A percentile compares a stretch with the other conserved stretches of the same genome.
These are phyloP conservation scores for Marcusenius ussheri DNA, from an alignment of 2,113 vertebrate species.

Conservation along the genomic window DNA sequence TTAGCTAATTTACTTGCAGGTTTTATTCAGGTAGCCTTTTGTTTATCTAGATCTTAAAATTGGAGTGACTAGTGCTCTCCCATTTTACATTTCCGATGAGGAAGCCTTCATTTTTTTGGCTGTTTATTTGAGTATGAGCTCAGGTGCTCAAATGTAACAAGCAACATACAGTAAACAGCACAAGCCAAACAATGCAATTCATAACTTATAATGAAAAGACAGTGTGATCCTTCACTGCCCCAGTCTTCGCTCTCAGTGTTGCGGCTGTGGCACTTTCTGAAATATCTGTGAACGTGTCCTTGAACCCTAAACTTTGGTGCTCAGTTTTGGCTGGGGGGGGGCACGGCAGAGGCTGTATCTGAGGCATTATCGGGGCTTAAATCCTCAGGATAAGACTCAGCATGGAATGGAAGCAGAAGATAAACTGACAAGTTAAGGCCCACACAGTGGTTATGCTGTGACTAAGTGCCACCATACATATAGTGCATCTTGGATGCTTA, in stretches of 20 bases:
- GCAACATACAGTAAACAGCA: background rate
- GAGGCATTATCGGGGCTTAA: background rate
- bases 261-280: background rate
- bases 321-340: background rate
- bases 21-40: background rate
- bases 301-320: background rate
- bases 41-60: background rate
- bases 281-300: background rate
- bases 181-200: background rate
- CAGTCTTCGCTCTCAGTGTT: background rate
- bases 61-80: background rate
- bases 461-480: background rate
- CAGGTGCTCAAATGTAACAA: background rate
- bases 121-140: background rate
- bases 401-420: background rate
- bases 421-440: background rate
- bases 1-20: background rate
- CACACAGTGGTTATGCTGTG: background rate
- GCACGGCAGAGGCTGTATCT: background rate
- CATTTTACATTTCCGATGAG: background rate
- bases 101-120: background rate
- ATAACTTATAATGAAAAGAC: background rate
- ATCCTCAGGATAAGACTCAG: background rate
- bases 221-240: background rate
- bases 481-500: background rate